Evolutionary conservation across 2,797 vertebrate species (phyloP).

Genomic region (Jordanella pulchra): DNA sequence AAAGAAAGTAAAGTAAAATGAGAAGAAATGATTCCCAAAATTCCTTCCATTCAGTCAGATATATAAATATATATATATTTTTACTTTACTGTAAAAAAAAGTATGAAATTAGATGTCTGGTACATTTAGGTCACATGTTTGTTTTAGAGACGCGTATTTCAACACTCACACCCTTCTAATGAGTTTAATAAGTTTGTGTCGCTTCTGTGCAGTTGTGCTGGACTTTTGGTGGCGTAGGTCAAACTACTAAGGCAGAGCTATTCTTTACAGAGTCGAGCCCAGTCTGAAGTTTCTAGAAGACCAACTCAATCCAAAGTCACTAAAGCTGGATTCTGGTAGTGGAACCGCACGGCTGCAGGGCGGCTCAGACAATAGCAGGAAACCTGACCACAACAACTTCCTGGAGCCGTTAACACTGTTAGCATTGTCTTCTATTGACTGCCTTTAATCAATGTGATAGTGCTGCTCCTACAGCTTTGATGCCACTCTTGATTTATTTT

Average conservation of each 20-base stretch:
- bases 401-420: slow-evolving; percentile 26
- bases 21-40: background rate
- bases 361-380: slow-evolving; percentile 59
- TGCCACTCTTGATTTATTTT: slow-evolving; percentile 5
- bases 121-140: background rate
- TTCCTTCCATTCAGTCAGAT: background rate
- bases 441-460: slow-evolving; percentile 8
- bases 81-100: background rate
- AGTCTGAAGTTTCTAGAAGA: slow-evolving; percentile 28
- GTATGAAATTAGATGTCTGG: background rate
- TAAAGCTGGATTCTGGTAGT: slow-evolving; percentile 46
- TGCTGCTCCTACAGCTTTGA: background rate
- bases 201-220: background rate
- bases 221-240: slow-evolving; percentile 38
- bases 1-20: background rate
- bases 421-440: background rate
- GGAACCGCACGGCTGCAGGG: slow-evolving; percentile 45
- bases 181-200: background rate
- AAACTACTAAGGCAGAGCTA: slow-evolving; percentile 48
- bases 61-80: background rate
- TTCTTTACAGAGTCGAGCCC: slow-evolving; percentile 57
- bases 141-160: background rate
- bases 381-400: slow-evolving; percentile 52
- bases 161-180: background rate
- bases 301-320: slow-evolving; percentile 47